A percentile compares a stretch with the other conserved stretches of the same genome.
Evolutionary conservation across 1,140 invertebrate genomes (phyloP).

Genomic region (Temnothorax nylanderi): DNA sequence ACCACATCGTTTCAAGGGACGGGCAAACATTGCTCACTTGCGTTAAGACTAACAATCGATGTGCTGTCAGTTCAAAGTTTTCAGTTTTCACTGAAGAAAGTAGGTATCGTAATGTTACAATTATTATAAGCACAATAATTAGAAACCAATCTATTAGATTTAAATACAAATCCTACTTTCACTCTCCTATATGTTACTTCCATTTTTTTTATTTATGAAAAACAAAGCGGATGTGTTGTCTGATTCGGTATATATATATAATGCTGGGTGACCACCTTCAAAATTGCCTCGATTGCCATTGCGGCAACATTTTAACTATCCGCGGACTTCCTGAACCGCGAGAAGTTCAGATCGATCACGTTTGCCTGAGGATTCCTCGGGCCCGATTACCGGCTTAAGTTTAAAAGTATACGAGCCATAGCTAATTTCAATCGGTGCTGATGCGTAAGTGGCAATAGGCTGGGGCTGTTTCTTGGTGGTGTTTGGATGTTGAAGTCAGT

Average conservation of each 20-base stretch:
- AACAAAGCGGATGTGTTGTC: constrained; percentile 83
- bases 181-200: constrained; percentile 82
- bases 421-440: constrained; percentile 85
- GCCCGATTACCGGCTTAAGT: constrained; percentile 78
- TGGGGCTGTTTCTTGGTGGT: constrained; percentile 85
- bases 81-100: constrained; percentile 80
- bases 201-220: constrained; percentile 81
- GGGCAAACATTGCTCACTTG: constrained; percentile 83
- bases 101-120: constrained; percentile 83
- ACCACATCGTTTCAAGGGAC: constrained; percentile 84
- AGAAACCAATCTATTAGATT: constrained; percentile 85
- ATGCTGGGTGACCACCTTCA: constrained; percentile 84
- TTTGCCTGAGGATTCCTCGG: constrained; percentile 81
- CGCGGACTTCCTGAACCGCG: constrained; percentile 80
- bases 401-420: constrained; percentile 84
- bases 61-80: constrained; percentile 81
- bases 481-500: constrained; percentile 84
- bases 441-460: constrained; percentile 85
- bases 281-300: constrained; percentile 84
- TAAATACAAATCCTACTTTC: constrained; percentile 86
- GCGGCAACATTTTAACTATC: constrained; percentile 80
- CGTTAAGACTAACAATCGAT: constrained; percentile 83
- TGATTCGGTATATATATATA: constrained; percentile 78
- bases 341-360: constrained; percentile 80
- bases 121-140: constrained; percentile 84